Evolutionary conservation across 2,888 invertebrate genomes (phyloP).

Genomic region (Nineta flava): DNA sequence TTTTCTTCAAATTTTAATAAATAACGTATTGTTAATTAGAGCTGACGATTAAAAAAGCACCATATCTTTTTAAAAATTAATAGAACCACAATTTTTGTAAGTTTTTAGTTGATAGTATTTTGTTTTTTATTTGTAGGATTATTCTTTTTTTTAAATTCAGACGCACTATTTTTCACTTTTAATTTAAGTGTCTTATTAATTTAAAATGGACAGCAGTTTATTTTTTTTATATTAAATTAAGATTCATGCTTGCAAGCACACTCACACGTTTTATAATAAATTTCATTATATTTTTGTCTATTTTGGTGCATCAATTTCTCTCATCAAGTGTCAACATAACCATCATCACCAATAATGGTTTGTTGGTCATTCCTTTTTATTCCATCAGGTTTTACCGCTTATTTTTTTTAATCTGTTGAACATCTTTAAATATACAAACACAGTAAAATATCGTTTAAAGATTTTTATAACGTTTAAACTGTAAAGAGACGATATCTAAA

Average conservation of each 20-base stretch:
- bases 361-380: conserved; percentile 1
- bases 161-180: too few relatives aligned
- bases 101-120: background rate
- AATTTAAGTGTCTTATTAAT: too few relatives aligned
- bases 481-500: too few relatives aligned
- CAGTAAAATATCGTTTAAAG: too few relatives aligned
- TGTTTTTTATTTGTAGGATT: background rate
- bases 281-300: too few relatives aligned
- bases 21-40: background rate
- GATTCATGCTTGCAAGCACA: background rate
- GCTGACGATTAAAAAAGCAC: conserved; percentile 8
- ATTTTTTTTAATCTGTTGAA: too few relatives aligned
- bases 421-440: too few relatives aligned
- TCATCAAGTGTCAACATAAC: conserved; percentile 1
- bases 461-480: too few relatives aligned
- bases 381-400: background rate
- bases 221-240: background rate
- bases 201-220: too few relatives aligned
- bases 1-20: background rate
- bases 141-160: too few relatives aligned
- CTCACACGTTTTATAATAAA: too few relatives aligned
- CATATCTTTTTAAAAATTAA: conserved; percentile 4
- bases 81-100: conserved; percentile 4
- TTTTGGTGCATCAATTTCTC: background rate
- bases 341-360: conserved; percentile 7